A percentile compares a stretch with the other conserved stretches of the same genome.
These are phyloP conservation scores for Dallia pectoralis DNA, from an alignment of 2,797 vertebrate species.

Conservation along the genomic window DNA sequence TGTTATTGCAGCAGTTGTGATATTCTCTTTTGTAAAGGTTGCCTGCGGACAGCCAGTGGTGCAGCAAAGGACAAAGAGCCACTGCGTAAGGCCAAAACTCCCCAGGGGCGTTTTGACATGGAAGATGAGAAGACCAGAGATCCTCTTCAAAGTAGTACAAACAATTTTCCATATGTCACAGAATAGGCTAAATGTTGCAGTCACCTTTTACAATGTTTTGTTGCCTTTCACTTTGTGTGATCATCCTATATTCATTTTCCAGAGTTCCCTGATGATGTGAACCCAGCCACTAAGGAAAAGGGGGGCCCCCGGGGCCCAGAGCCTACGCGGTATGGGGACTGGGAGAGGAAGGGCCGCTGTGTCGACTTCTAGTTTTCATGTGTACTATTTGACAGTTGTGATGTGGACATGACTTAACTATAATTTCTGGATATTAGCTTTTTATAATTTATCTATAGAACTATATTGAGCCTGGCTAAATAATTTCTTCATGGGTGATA, in stretches of 20 bases:
- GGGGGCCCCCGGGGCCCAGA: conserved; percentile 93
- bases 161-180: not conserved
- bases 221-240: not conserved
- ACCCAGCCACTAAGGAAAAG: conserved; percentile 91
- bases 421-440: not conserved
- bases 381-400: not conserved
- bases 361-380: conserved; percentile 85
- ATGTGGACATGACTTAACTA: not conserved
- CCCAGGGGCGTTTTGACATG: conserved; percentile 86
- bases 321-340: conserved; percentile 96
- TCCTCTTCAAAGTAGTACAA: conserved; percentile 81
- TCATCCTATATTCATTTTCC: conserved; percentile 7
- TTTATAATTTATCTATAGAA: not conserved
- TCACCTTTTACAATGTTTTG: not conserved
- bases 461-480: not conserved
- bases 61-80: conserved; percentile 61
- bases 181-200: not conserved
- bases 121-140: conserved; percentile 75
- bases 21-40: conserved; percentile 39
- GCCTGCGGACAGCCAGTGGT: conserved; percentile 61
- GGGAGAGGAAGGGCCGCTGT: conserved; percentile 97
- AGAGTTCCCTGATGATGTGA: conserved; percentile 89
- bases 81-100: conserved; percentile 84
- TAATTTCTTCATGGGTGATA: not conserved
- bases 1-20: not conserved